phyloP scores from a whole-genome alignment of 2,888 invertebrate species.

The Chloromyia formosa region DNA sequence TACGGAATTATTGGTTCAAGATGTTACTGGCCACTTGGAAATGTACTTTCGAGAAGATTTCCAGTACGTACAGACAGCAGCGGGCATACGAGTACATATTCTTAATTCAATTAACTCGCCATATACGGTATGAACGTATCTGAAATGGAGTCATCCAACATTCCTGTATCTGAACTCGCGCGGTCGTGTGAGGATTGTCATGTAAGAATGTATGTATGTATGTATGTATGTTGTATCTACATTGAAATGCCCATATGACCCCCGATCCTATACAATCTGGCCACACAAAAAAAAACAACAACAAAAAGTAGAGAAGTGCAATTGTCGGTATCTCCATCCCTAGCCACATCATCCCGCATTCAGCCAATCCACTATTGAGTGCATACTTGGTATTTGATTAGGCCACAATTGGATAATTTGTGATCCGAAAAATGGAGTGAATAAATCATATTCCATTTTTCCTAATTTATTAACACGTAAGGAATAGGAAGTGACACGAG shows the following conservation, averaged over 20 bases:
- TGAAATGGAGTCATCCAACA: conserved; percentile 12
- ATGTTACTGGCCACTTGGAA: conserved; percentile 31
- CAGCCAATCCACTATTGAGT: neutral
- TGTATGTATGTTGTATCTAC: neutral
- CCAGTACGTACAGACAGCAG: neutral
- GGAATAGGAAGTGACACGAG: conserved; percentile 6
- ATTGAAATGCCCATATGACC: neutral
- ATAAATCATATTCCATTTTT: neutral
- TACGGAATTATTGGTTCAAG: conserved; percentile 44
- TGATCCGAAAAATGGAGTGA: neutral
- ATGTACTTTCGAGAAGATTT: neutral
- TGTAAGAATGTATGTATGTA: neutral
- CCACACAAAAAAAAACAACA: neutral
- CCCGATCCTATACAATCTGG: no score
- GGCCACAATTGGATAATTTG: conserved; percentile 26
- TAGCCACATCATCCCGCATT: conserved; percentile 8
- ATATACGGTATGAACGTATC: conserved; percentile 36
- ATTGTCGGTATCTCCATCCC: neutral
- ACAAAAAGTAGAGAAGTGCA: neutral
- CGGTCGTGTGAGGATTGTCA: neutral
- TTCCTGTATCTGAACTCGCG: neutral
- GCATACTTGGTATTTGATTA: neutral
- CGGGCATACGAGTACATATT: conserved; percentile 43
- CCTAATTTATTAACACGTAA: neutral
- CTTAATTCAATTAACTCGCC: conserved; percentile 37